These are phyloP conservation scores for Mungos mungo DNA, from an alignment of 2,113 vertebrate species.

Conservation along the genomic window DNA sequence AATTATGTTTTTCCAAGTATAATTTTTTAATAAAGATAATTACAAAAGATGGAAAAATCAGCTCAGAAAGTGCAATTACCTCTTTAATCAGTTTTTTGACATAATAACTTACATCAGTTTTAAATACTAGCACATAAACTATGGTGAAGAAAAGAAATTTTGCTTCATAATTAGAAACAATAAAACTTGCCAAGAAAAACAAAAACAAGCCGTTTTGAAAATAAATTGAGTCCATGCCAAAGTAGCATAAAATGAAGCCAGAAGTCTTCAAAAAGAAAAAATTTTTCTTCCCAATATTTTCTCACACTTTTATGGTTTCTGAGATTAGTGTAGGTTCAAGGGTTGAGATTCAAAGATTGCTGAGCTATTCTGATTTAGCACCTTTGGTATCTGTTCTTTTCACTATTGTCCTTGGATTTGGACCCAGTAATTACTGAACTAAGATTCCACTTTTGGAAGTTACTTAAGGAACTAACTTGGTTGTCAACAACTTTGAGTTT, in stretches of 20 bases:
- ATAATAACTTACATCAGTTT: constrained; percentile 89
- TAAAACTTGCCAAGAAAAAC: constrained; percentile 87
- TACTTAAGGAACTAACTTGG: neutral
- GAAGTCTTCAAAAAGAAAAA: constrained; percentile 83
- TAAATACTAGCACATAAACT: constrained; percentile 91
- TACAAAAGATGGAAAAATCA: constrained; percentile 90
- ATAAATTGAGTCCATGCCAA: constrained; percentile 90
- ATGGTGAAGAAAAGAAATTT: constrained; percentile 88
- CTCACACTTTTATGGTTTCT: constrained; percentile 78
- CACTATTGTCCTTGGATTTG: neutral
- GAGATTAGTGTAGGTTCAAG: constrained; percentile 71
- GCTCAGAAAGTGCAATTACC: constrained; percentile 88
- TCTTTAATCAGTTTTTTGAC: constrained; percentile 88
- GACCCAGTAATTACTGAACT: neutral
- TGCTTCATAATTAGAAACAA: constrained; percentile 90
- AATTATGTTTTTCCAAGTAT: constrained; percentile 57
- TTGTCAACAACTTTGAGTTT: neutral
- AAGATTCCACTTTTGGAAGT: neutral
- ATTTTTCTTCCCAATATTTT: constrained; percentile 79
- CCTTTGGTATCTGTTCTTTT: constrained; percentile 46
- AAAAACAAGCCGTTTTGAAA: constrained; percentile 86
- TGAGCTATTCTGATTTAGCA: constrained; percentile 92
- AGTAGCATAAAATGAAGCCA: constrained; percentile 88
- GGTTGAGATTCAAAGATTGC: constrained; percentile 87
- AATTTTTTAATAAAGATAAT: constrained; percentile 91